These are phyloP conservation scores for Sciurus niger DNA, from an alignment of 2,113 vertebrate genomes.

Conservation along the genomic window DNA sequence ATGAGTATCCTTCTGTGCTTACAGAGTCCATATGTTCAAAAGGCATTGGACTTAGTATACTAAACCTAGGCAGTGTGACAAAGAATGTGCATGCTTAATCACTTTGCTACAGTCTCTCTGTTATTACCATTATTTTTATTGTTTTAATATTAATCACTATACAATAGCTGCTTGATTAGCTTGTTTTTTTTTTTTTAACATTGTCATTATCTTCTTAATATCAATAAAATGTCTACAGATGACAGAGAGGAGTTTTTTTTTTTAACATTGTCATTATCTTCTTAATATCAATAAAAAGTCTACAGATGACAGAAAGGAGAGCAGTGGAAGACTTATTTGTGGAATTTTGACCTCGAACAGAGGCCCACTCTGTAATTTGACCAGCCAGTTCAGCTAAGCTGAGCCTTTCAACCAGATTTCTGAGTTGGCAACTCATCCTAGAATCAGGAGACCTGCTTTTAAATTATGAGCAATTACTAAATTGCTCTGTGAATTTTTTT, in stretches of 20 bases:
- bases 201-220: not conserved
- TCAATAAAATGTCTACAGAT: not conserved
- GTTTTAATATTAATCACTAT: not conserved
- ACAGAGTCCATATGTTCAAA: not conserved
- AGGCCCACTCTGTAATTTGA: not conserved
- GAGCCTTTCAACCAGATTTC: not conserved
- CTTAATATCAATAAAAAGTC: not conserved
- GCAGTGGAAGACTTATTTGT: not conserved
- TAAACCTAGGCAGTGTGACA: not conserved
- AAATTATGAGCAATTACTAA: not conserved
- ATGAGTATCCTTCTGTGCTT: not conserved
- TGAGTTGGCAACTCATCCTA: not conserved
- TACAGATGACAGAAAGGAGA: not conserved
- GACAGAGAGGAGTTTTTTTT: not conserved
- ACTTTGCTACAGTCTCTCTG: not conserved
- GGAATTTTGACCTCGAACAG: not conserved
- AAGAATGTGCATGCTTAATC: rapidly evolving
- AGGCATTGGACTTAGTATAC: rapidly evolving
- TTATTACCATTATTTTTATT: not conserved
- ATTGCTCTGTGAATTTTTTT: not conserved
- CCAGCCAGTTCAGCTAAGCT: not conserved
- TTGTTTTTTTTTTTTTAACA: not conserved
- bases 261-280: too few species aligned
- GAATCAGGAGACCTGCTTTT: not conserved
- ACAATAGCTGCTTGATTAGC: not conserved